Evolutionary conservation across 2,113 vertebrate genomes (phyloP).

Genomic region (Ctenomys sociabilis): DNA sequence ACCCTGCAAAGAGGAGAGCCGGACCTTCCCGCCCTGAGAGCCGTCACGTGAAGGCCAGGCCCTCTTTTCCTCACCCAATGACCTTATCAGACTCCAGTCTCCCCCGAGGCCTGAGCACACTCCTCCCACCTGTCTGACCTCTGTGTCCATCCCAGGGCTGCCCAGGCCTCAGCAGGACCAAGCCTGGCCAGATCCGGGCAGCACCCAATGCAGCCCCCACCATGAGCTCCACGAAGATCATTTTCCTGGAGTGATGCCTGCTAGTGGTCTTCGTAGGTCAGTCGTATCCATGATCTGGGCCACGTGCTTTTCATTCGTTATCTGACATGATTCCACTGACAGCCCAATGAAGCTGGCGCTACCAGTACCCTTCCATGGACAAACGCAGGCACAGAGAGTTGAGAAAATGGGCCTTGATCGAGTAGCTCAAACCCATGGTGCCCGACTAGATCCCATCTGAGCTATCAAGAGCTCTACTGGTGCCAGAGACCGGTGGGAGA

Average conservation of each 20-base stretch:
- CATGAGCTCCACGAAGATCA: fast-evolving
- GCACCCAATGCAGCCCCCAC: neutral
- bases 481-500: fast-evolving
- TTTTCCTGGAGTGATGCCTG: neutral
- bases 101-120: neutral
- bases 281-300: fast-evolving
- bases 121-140: too few species aligned
- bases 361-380: too few species aligned
- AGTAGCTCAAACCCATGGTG: fast-evolving
- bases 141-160: neutral
- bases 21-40: neutral
- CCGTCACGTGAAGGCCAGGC: neutral
- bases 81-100: neutral
- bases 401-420: neutral
- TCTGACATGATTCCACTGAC: neutral
- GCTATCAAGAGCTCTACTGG: fast-evolving
- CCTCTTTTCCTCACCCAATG: neutral
- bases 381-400: neutral
- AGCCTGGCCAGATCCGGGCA: fast-evolving
- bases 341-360: neutral
- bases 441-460: fast-evolving
- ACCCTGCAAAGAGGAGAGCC: neutral
- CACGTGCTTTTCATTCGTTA: neutral
- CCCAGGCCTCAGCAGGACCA: neutral
- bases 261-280: fast-evolving